A percentile compares a stretch with the other conserved stretches of the same genome.
phyloP scores from a whole-genome alignment of 2,888 invertebrate genomes.

The Automeris io region DNA sequence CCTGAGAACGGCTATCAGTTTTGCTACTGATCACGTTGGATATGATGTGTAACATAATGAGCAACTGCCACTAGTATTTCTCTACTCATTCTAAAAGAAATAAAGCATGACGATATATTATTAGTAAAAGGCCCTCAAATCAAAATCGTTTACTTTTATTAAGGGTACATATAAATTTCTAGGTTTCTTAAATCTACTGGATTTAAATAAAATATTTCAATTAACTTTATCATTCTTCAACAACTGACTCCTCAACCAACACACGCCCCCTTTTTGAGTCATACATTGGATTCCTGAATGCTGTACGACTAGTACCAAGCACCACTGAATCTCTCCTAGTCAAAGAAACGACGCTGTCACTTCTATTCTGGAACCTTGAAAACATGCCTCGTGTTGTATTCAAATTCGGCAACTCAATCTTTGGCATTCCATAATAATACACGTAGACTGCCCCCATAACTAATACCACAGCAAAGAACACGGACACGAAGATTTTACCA shows the following conservation, averaged over 20 bases:
- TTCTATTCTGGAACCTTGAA: conserved; percentile 48
- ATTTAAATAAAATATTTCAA: no score
- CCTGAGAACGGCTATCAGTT: no score
- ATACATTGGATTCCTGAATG: conserved; percentile 63
- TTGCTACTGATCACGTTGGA: no score
- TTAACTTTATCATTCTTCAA: conserved; percentile 28
- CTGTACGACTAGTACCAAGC: conserved; percentile 32
- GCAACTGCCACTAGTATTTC: no score
- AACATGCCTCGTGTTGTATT: conserved; percentile 30
- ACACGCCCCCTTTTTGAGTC: conserved; percentile 57
- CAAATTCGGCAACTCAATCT: conserved; percentile 27
- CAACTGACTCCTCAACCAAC: conserved; percentile 35
- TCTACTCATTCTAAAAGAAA: no score
- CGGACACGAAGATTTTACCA: conserved; percentile 46
- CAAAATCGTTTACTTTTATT: no score
- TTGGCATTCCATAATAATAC: conserved; percentile 49
- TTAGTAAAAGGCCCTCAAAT: no score
- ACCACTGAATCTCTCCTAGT: conserved; percentile 53
- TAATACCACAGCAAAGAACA: conserved; percentile 47
- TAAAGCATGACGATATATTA: no score
- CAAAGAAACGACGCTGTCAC: conserved; percentile 60
- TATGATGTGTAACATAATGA: no score
- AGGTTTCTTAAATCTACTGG: no score
- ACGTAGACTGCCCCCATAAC: conserved; percentile 42
- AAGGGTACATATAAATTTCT: no score